Evolutionary conservation across 2,797 vertebrate species (phyloP).

Genomic region (Poecilia picta): DNA sequence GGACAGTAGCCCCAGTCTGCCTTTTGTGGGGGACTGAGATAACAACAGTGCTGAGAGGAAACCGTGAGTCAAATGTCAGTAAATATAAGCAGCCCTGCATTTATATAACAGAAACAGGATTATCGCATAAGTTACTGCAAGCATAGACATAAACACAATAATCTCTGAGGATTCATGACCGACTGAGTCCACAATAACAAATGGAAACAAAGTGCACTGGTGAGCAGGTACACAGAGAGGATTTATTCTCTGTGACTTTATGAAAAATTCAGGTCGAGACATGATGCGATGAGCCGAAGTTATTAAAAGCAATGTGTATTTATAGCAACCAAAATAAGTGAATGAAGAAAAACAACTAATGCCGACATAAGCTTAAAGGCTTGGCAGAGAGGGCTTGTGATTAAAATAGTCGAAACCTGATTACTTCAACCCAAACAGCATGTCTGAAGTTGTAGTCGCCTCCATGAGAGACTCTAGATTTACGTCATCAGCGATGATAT

Average conservation of each 20-base stretch:
- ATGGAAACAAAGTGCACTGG: constrained; percentile 17
- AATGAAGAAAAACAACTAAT: constrained; percentile 61
- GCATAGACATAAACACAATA: constrained; percentile 5
- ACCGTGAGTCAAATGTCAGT: neutral
- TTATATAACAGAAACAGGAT: constrained; percentile 23
- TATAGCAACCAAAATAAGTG: constrained; percentile 63
- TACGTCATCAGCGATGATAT: constrained; percentile 52
- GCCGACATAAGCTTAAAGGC: constrained; percentile 56
- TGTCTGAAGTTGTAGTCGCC: constrained; percentile 52
- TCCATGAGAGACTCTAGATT: constrained; percentile 41
- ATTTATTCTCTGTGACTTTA: constrained; percentile 24
- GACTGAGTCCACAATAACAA: constrained; percentile 26
- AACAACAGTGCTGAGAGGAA: constrained; percentile 9
- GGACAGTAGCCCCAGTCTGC: constrained; percentile 13
- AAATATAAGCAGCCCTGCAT: constrained; percentile 29
- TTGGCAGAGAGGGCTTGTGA: constrained; percentile 57
- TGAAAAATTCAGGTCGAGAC: constrained; percentile 40
- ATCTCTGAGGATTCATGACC: constrained; percentile 24
- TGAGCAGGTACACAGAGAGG: constrained; percentile 9
- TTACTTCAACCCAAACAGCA: constrained; percentile 50
- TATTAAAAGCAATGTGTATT: constrained; percentile 48
- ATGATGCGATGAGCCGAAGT: constrained; percentile 26
- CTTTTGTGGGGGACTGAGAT: constrained; percentile 12
- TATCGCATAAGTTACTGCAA: constrained; percentile 16
- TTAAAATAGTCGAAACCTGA: constrained; percentile 70